phyloP scores from a whole-genome alignment of 1,140 invertebrate genomes.

The Archivesica marissinica region DNA sequence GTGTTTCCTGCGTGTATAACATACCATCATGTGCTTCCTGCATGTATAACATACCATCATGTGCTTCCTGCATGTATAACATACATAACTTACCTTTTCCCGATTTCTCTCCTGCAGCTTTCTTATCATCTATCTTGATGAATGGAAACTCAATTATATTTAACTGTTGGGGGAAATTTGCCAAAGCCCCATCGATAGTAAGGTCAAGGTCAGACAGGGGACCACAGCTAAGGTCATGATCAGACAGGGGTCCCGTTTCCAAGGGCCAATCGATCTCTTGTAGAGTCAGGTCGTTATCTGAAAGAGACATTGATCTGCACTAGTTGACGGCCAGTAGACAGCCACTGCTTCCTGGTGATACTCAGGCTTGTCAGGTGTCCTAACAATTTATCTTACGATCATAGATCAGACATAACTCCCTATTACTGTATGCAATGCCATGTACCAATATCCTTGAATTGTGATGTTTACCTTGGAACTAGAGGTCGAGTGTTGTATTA shows the following conservation, averaged over 20 bases:
- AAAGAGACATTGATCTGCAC: not conserved
- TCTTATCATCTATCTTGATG: not conserved
- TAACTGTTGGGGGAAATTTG: slow-evolving; percentile 1
- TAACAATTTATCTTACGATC: not conserved
- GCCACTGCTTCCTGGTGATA: not conserved
- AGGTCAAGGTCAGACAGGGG: not conserved
- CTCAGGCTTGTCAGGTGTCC: not conserved
- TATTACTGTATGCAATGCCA: not conserved
- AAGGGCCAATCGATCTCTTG: slow-evolving; percentile 15
- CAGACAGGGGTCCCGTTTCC: slow-evolving; percentile 36
- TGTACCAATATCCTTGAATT: no score
- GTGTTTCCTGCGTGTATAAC: no score
- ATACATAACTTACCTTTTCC: no score
- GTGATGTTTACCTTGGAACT: no score
- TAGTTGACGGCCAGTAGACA: not conserved
- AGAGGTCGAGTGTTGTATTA: no score
- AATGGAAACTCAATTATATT: not conserved
- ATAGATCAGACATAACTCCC: not conserved
- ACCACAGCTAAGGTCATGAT: slow-evolving; percentile 14
- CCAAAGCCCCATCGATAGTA: slow-evolving; percentile 1
- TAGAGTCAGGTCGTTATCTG: slow-evolving; percentile 12
- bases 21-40: no score
- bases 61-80: no score
- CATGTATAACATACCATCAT: no score
- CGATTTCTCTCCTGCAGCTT: not conserved